Evolutionary conservation across 1,140 invertebrate genomes (phyloP), one percentile per base, ranked within the genome.

Genomic region (Diorhabda sublineata): DNA sequence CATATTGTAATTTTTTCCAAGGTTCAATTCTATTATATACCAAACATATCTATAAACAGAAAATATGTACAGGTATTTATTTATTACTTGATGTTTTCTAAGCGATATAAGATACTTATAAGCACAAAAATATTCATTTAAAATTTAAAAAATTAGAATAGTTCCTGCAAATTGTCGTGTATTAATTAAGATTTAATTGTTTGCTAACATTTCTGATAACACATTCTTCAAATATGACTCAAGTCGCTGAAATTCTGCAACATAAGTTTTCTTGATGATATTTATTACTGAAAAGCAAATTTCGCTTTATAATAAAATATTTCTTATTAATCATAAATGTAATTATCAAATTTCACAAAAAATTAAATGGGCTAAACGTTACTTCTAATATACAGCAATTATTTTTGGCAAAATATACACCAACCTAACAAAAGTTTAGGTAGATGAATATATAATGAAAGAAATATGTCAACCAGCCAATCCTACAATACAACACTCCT

Each of bases 81-180:
- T n/a, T 52, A 8, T 8, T 52, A 52, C 6, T 52, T 52, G 47
- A 52, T 52, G 47, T 52, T n/a, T 52, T 52, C 47, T 52, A n/a
- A 52, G 47, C 6, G n/a, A 52, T 52, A 52, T 52, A 8, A 52
- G 47, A 52, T 52, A 52, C 47, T 52, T 52, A 52, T 52, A 52
- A 52, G 47, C 47, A 52, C 47, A 52, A 8, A 52, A 52, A 52
- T 52, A 52, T 52, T 52, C n/a, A 52, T 52, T 52, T 52, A 52
- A 52, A 52, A 52, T 8, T 52, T 52, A 52, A 8, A 26, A 26
- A 26, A 52, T 52, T 52, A 52, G 47, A 52, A 52, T 52, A 52
- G 47, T 52, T 52, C 47, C 47, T 52, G 47, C 47, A 52, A 52
- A 52, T 52, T 52, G 47, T 52, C 47, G 47, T 52, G 47, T 52